Evolutionary conservation across 2,113 vertebrate genomes (phyloP), one percentile per base, ranked within the genome.

Genomic region (Murina feae): DNA sequence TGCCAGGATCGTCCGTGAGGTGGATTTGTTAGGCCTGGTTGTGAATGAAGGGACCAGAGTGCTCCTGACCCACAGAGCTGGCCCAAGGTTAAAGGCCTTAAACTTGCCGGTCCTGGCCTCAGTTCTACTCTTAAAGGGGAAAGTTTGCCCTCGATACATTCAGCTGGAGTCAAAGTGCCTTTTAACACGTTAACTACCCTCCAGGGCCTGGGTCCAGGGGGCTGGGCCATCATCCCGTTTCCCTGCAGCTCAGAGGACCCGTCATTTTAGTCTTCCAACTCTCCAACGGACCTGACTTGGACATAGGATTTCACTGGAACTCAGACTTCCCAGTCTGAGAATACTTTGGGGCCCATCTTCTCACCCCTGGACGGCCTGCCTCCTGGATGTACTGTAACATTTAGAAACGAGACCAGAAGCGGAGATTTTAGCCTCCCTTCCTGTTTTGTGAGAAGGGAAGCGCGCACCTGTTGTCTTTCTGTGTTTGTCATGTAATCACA

Each of bases 91-190:
- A 91, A 86, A 79, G 94, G 93, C 91, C 96, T 95, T 95, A 74
- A 85, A 78, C 35, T 42, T 85, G 18, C 51, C 47, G 58, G 60
- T 74, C 58, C 51, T 72, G 23, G 66, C 23, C 83, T 66, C 58
- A 44, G 30, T 84, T 95, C 76, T 92, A 2, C 47, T 81, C 76
- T 88, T 13, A 79, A 44, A 86, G 74, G 47, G 75, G 65, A 90
- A 95, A 49, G 21, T 74, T 79, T 87, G 30, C 20, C 66, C 53
- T 90, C 71, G 44, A 10, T 37, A 79, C 75, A 69, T 6, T 30
- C 23, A 86, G 8, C n/a, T 75, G 23, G 44, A 37, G 71, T 94
- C 23, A 7, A 96, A 90, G 95, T 96, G 96, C 94, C 97, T 95
- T 95, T 95, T 85, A 32, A 93, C 39, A 2, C 58, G 39, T 84